Conservation (phyloP, 2,888 invertebrate genomes). For the Xanthia togata region DNA sequence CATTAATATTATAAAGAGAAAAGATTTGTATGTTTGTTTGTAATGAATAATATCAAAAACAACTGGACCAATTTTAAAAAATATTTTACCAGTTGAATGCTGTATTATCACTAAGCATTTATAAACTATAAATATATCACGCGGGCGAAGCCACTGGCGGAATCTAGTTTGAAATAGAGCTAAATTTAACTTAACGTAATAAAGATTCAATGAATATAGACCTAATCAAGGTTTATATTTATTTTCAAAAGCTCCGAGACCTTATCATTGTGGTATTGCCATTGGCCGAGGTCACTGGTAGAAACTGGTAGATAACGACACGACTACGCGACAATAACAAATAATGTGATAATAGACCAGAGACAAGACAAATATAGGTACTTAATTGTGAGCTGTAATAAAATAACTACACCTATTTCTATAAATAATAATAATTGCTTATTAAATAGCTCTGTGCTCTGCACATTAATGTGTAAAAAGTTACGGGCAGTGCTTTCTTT, state of each 20-base stretch:
- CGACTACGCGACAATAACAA: conserved; percentile 65
- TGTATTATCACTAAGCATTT: too few species aligned
- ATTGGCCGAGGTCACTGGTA: conserved; percentile 62
- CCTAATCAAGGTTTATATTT: not conserved
- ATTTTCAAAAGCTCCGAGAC: not conserved
- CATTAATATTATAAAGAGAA: too few species aligned
- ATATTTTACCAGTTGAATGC: too few species aligned
- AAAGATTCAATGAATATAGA: not conserved
- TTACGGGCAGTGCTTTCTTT: not conserved
- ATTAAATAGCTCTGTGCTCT: not conserved
- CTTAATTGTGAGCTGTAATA: not conserved
- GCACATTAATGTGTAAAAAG: not conserved
- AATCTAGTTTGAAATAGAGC: not conserved
- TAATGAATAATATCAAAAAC: too few species aligned
- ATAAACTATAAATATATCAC: too few species aligned
- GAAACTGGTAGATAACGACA: conserved; percentile 54
- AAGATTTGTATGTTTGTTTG: too few species aligned
- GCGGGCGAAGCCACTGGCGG: too few species aligned
- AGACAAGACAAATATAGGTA: conserved; percentile 9
- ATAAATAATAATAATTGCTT: not conserved
- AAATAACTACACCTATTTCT: not conserved
- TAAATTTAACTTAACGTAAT: not conserved
- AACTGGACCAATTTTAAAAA: too few species aligned
- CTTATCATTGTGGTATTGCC: conserved; percentile 39
- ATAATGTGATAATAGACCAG: conserved; percentile 25